Percentiles rank a stretch among this genome's conserved stretches.
These are phyloP conservation scores for Procambarus clarkii DNA, from an alignment of 1,140 invertebrate species.

Conservation along the genomic window DNA sequence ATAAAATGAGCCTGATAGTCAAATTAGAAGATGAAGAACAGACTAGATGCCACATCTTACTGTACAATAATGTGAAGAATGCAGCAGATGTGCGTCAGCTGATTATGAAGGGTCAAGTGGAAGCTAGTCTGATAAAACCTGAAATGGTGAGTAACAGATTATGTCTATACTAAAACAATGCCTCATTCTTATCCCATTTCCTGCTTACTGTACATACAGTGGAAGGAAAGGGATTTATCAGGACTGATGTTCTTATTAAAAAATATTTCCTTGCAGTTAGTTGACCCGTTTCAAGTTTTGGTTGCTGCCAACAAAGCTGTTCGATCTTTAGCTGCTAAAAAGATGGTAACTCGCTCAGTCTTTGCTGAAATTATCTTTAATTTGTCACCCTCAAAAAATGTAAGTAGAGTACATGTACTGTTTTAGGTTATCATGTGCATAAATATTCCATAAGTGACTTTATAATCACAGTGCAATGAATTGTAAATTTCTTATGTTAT, in stretches of 20 bases:
- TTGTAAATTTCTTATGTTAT: no score
- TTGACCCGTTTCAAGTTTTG: slow-evolving; percentile 22
- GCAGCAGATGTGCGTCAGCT: slow-evolving; percentile 23
- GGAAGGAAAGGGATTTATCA: no score
- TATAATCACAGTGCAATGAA: no score
- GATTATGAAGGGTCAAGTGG: slow-evolving; percentile 47
- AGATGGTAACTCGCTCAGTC: slow-evolving; percentile 37
- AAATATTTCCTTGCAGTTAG: slow-evolving; percentile 13
- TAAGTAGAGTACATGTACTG: not conserved
- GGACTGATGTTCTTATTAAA: no score
- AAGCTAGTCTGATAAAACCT: slow-evolving; percentile 54
- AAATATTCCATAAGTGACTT: no score
- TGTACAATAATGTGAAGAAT: slow-evolving; percentile 46
- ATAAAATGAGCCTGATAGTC: slow-evolving; percentile 6
- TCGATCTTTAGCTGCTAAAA: not conserved
- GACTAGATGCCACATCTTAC: slow-evolving; percentile 28
- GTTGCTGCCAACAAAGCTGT: slow-evolving; percentile 45
- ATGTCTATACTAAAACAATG: no score
- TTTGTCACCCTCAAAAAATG: slow-evolving; percentile 35
- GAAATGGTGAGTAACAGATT: slow-evolving; percentile 27
- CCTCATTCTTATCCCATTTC: no score
- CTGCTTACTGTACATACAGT: no score
- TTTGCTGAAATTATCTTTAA: slow-evolving; percentile 39
- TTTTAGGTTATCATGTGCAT: no score
- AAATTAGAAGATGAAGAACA: slow-evolving; percentile 33